These are phyloP conservation scores for Odontomachus brunneus DNA, from an alignment of 1,140 invertebrate genomes.

Conservation along the genomic window DNA sequence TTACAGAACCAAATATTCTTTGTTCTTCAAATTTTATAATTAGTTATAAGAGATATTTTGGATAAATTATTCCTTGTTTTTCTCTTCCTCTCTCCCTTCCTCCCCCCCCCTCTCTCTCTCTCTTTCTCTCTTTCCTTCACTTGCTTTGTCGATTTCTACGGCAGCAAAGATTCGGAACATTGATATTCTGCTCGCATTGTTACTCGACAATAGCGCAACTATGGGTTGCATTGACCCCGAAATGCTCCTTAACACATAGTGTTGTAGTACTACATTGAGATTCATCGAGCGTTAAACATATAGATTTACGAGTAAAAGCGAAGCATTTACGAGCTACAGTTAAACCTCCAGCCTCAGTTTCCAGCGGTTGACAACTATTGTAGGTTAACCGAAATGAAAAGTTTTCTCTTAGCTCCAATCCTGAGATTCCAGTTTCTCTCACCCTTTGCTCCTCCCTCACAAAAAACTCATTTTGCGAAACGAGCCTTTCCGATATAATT, in stretches of 20 bases:
- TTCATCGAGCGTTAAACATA: constrained; percentile 37
- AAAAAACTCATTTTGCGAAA: neutral
- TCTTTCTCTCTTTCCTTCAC: too few relatives aligned
- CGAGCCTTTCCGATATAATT: neutral
- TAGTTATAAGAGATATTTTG: constrained; percentile 38
- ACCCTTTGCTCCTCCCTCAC: too few relatives aligned
- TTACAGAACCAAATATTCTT: neutral
- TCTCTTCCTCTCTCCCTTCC: neutral
- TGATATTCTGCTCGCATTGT: constrained; percentile 43
- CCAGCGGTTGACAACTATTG: constrained; percentile 26
- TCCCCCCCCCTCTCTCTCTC: too few relatives aligned
- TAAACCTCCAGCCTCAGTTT: constrained; percentile 10
- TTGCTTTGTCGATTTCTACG: constrained; percentile 12
- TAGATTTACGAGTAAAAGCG: constrained; percentile 40
- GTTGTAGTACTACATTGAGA: constrained; percentile 21
- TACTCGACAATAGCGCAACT: constrained; percentile 25
- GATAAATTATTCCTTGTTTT: neutral
- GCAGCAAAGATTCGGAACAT: constrained; percentile 19
- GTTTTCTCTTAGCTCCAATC: neutral
- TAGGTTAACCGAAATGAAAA: constrained; percentile 14
- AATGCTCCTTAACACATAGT: constrained; percentile 30
- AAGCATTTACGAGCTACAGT: constrained; percentile 34
- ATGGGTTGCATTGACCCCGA: constrained; percentile 20
- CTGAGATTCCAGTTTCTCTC: neutral
- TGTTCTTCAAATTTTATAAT: constrained; percentile 30